A percentile compares a stretch with the other conserved stretches of the same genome.
Conservation (phyloP, 2,888 invertebrate species). For the Acanthococcus lagerstroemiae region DNA sequence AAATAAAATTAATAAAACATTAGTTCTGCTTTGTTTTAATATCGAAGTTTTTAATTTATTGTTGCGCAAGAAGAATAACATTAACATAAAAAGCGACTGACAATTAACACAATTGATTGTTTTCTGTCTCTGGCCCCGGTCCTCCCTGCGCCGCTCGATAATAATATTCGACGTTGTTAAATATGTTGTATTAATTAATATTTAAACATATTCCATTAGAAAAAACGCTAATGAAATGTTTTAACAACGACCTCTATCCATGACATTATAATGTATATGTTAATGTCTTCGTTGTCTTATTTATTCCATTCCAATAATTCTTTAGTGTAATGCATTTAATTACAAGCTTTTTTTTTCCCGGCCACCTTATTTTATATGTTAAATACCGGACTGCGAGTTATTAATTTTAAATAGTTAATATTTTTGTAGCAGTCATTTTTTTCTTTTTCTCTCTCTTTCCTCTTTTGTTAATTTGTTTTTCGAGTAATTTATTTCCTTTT, state of each 20-base stretch:
- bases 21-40: constrained; percentile 30
- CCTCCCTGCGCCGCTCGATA: constrained; percentile 15
- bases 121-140: constrained; percentile 38
- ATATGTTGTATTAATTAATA: constrained; percentile 31
- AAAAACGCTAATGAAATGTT: constrained; percentile 30
- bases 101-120: constrained; percentile 31
- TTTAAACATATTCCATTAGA: constrained; percentile 31
- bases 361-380: background rate
- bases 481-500: constrained; percentile 12
- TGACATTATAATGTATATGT: constrained; percentile 31
- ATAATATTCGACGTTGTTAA: constrained; percentile 31
- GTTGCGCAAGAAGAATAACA: constrained; percentile 30
- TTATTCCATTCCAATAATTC: constrained; percentile 31
- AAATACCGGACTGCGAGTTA: constrained; percentile 15
- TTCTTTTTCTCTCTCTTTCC: background rate
- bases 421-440: background rate
- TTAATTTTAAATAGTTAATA: constrained; percentile 25
- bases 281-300: constrained; percentile 31
- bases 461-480: constrained; percentile 5
- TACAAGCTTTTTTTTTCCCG: constrained; percentile 8
- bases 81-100: constrained; percentile 30
- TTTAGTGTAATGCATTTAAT: constrained; percentile 29
- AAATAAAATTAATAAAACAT: constrained; percentile 28
- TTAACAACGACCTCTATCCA: constrained; percentile 30
- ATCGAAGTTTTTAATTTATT: constrained; percentile 31